Evolutionary conservation across 1,140 invertebrate genomes (phyloP), one percentile per base, ranked within the genome.

Genomic region (Samia ricini): DNA sequence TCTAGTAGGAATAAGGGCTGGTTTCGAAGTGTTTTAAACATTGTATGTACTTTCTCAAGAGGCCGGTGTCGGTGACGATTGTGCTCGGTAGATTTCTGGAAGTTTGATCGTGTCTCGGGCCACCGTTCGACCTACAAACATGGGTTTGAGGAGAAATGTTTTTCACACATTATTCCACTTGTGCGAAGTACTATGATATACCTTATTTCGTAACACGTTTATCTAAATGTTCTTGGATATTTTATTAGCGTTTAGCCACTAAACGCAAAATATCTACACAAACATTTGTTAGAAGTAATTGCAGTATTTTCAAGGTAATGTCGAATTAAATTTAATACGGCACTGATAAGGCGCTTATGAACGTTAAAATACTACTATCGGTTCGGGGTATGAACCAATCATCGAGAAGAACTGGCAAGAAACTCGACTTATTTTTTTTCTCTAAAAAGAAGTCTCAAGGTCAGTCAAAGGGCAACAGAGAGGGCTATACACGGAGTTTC

Each of bases 1-100:
- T 10, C 18, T 1, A 12, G 8, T 7, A 19, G 2, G 15, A 0
- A 56, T 74, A 79, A 65, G 63, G 36, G 18, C 20, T n/a, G 62
- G 19, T 36, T 55, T 62, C 29, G 56, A 49, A 21, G 6, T 24
- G 20, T n/a, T 7, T 15, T 49, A 12, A 2, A 24, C 2, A 12
- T 55, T 55, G 52, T 55, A 4, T 5, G 22, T 52, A 20, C 12
- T 42, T 42, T 42, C 33, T 21, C 50, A 24, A 23, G 22, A 24
- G 22, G 20, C 24, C 24, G 24, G 52, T 55, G 20, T 22, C 52
- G 20, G 5, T 52, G 50, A 52, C 50, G 50, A 23, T 23, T 22
- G 21, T 24, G 21, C 51, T 54, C 51, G 4, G 20, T 55, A 55
- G 52, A 55, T 24, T 55, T 55, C 52, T 55, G 52, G 52, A 55